A percentile compares a stretch with the other conserved stretches of the same genome.
These are phyloP conservation scores for Monomorium pharaonis DNA, from an alignment of 1,140 invertebrate species.

Conservation along the genomic window DNA sequence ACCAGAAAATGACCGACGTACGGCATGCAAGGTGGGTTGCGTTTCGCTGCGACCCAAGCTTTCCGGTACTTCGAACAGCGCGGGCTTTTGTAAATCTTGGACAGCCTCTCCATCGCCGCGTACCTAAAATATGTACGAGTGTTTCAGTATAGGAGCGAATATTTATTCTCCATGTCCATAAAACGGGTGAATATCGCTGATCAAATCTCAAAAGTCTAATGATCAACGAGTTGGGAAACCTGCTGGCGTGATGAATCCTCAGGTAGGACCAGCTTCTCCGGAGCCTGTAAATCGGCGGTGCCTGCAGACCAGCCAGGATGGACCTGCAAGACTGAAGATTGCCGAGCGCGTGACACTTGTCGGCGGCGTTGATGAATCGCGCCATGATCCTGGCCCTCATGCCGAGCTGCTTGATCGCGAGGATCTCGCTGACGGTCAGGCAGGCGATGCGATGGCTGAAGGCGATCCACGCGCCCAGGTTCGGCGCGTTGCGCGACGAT, in stretches of 20 bases:
- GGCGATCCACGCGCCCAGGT: constrained; percentile 84
- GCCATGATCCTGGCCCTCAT: constrained; percentile 84
- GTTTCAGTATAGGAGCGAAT: neutral
- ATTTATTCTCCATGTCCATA: neutral
- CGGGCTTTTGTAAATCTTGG: constrained; percentile 82
- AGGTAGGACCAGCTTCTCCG: constrained; percentile 85
- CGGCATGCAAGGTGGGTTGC: constrained; percentile 81
- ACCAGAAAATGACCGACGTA: constrained; percentile 84
- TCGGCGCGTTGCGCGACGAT: constrained; percentile 84
- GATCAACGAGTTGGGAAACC: constrained; percentile 49
- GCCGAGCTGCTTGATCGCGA: constrained; percentile 79
- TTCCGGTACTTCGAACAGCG: constrained; percentile 78
- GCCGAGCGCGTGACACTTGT: constrained; percentile 84
- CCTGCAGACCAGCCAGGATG: constrained; percentile 85
- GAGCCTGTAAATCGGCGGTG: constrained; percentile 85
- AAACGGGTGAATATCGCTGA: neutral
- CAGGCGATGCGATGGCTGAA: constrained; percentile 86
- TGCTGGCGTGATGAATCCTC: constrained; percentile 84
- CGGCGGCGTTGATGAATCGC: constrained; percentile 85
- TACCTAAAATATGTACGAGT: constrained; percentile 75
- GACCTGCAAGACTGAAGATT: constrained; percentile 86
- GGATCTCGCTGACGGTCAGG: constrained; percentile 84
- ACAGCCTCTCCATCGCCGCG: constrained; percentile 83
- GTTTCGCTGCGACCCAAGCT: constrained; percentile 78
- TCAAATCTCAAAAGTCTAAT: neutral